Evolutionary conservation across 2,888 invertebrate species (phyloP).

Genomic region (Neocrepidodera transversa): DNA sequence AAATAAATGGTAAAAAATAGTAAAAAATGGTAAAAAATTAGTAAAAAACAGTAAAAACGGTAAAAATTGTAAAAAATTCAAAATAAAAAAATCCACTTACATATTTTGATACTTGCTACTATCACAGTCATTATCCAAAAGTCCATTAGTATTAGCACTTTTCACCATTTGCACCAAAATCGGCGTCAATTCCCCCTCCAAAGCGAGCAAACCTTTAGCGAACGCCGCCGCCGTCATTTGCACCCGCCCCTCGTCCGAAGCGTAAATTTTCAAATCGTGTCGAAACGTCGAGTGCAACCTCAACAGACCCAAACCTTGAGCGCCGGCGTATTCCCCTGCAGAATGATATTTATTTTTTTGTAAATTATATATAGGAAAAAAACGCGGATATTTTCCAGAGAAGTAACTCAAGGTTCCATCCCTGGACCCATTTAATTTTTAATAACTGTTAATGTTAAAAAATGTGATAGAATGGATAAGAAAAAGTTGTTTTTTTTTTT

Average conservation of each 20-base stretch:
- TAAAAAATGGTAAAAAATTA: too few species aligned
- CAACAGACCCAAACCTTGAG: slow-evolving; percentile 94
- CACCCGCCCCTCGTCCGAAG: slow-evolving; percentile 98
- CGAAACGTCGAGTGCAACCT: slow-evolving; percentile 97
- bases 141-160: slow-evolving; percentile 97
- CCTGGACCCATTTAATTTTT: too few species aligned
- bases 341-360: not conserved
- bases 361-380: too few species aligned
- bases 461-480: too few species aligned
- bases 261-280: slow-evolving; percentile 99
- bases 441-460: too few species aligned
- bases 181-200: slow-evolving; percentile 98
- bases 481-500: too few species aligned
- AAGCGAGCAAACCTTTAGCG: slow-evolving; percentile 94
- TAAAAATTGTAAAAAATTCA: too few species aligned
- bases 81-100: too few species aligned
- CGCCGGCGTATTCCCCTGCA: slow-evolving; percentile 82
- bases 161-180: slow-evolving; percentile 99
- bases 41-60: too few species aligned
- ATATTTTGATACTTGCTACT: slow-evolving; percentile 94
- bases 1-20: too few species aligned
- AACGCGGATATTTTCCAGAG: too few species aligned
- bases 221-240: slow-evolving; percentile 99
- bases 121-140: slow-evolving; percentile 98
- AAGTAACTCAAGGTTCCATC: too few species aligned